phyloP scores from a whole-genome alignment of 1,140 invertebrate species.

The Hylaeus anthracinus region DNA sequence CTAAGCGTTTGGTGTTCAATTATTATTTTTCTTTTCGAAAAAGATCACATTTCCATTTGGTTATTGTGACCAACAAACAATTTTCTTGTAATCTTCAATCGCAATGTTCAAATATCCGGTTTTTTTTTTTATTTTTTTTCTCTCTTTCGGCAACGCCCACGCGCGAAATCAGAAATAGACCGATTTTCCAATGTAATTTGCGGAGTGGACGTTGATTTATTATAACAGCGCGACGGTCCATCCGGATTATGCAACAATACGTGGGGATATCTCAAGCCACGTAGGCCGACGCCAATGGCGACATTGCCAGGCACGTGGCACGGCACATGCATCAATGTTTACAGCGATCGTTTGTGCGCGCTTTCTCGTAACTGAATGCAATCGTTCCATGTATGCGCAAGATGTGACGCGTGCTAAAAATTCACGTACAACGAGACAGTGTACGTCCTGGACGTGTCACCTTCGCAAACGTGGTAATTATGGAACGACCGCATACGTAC shows the following conservation, averaged over 20 bases:
- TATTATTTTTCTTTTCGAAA: no score
- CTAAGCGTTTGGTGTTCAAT: no score
- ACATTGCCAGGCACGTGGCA: slow-evolving; percentile 59
- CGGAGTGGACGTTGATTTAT: slow-evolving; percentile 26
- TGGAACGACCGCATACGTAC: neutral
- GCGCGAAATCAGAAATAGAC: neutral
- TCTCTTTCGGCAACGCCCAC: neutral
- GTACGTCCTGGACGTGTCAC: slow-evolving; percentile 18
- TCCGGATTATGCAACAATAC: slow-evolving; percentile 51
- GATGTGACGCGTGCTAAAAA: slow-evolving; percentile 16
- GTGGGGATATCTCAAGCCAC: slow-evolving; percentile 51
- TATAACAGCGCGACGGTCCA: slow-evolving; percentile 7
- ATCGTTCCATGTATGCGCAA: neutral
- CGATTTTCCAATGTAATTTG: neutral
- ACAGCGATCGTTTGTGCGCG: slow-evolving; percentile 9
- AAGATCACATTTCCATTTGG: no score
- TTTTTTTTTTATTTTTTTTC: no score
- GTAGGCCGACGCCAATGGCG: slow-evolving; percentile 27
- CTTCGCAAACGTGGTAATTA: slow-evolving; percentile 33
- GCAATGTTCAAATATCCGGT: no score
- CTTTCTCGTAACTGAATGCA: slow-evolving; percentile 45
- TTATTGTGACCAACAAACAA: no score
- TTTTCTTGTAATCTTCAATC: no score
- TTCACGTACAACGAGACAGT: neutral
- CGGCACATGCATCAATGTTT: slow-evolving; percentile 57